Evolutionary conservation across 2,113 vertebrate species (phyloP), one percentile per base, ranked within the genome.

Genomic region (Prochilodus magdalenae): DNA sequence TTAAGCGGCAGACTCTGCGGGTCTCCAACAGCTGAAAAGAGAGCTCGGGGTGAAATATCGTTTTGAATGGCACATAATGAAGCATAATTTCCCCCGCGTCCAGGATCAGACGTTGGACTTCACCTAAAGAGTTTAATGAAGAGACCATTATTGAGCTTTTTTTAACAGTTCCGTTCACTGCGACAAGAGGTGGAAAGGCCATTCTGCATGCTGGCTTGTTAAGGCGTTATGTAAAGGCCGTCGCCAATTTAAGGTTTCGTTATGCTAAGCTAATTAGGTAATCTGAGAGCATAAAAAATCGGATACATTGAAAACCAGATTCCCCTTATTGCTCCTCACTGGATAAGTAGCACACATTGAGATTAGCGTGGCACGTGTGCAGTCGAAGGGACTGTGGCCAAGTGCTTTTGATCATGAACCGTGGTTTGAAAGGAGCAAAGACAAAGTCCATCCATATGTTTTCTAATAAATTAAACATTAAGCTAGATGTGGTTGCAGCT

Each of bases 61-160:
- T 59, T 82, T 82, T 59, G 13, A 75, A 59, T 57, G 11, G 24
- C 30, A 30, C 24, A 11, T 75, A 66, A 75, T 74, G 47, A 74
- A 24, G 16, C 20, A 16, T 67, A 57, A 75, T 75, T 75, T 51
- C 49, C 49, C 49, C 24, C 26, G 29, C 51, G 60, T 40, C 24
- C 51, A 49, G 65, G 47, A 75, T 75, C 49, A 75, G 44, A 70
- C 60, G 55, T 40, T 74, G 55, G 24, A 51, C 63, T 14, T 10
- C 24, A 57, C 12, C 62, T 75, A 57, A 75, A 75, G 24, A 81
- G 24, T 6, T 1, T 55, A 51, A 67, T 59, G 30, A 67, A 75
- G 27, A 40, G 24, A 55, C 29, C 49, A 69, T 70, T 80, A 47
- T 12, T 57, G 26, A 24, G 14, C 24, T 20, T 29, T 60, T 79